phyloP scores from a whole-genome alignment of 2,797 vertebrate genomes.

The Sebastes kiyomatsui region DNA sequence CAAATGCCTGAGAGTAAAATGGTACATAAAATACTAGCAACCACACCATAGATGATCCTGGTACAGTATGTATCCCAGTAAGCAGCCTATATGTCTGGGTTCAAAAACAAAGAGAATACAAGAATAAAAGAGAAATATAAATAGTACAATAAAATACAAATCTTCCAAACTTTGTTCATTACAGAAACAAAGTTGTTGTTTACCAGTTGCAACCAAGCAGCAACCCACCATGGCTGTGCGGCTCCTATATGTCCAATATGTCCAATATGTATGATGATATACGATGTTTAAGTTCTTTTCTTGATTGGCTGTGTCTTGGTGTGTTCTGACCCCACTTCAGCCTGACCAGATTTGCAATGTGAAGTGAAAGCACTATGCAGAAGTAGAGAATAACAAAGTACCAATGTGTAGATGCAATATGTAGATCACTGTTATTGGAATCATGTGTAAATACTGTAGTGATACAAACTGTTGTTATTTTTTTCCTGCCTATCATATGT shows the following conservation, averaged over 20 bases:
- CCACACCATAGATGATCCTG: background rate
- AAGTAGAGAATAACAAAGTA: conserved; percentile 55
- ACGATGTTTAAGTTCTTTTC: background rate
- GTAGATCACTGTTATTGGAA: conserved; percentile 43
- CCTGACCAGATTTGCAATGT: conserved; percentile 32
- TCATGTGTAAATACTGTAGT: conserved; percentile 72
- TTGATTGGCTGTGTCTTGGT: background rate
- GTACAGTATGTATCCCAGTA: background rate
- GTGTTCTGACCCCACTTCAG: background rate
- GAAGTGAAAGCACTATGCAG: conserved; percentile 51
- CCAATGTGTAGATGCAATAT: conserved; percentile 31
- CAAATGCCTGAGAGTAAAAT: background rate
- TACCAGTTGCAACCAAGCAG: background rate
- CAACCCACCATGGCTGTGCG: background rate
- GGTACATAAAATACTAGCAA: background rate
- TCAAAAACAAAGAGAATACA: background rate
- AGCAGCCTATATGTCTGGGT: background rate
- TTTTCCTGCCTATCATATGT: conserved; percentile 18
- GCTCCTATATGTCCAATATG: background rate
- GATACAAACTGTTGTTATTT: conserved; percentile 56
- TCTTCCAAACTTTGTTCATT: background rate
- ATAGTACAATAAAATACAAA: background rate
- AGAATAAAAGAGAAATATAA: background rate
- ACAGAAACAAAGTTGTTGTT: background rate
- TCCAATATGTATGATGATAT: background rate